phyloP scores from a whole-genome alignment of 2,797 vertebrate species.

The Aselliscus stoliczkanus region DNA sequence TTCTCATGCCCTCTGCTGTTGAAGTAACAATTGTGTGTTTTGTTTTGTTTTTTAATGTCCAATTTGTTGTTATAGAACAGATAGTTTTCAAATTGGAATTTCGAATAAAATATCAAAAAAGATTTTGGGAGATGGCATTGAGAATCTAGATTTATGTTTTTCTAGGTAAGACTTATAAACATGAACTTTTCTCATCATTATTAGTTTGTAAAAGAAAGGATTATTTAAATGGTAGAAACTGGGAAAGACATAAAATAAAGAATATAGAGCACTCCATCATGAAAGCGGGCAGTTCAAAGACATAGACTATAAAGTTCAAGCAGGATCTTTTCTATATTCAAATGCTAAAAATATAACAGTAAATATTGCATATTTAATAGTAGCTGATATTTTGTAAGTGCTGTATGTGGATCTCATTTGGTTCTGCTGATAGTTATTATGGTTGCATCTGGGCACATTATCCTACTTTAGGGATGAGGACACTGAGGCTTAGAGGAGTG shows the following conservation, averaged over 20 bases:
- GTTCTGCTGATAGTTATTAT: background rate
- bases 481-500: conserved; percentile 4
- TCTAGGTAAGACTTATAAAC: background rate
- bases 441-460: accelerated
- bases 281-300: background rate
- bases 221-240: background rate
- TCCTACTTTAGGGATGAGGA: conserved; percentile 22
- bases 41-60: too few species aligned
- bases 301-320: background rate
- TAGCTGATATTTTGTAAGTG: background rate
- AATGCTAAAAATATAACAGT: background rate
- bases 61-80: background rate
- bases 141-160: background rate
- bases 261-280: background rate
- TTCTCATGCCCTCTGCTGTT: conserved; percentile 53
- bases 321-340: background rate
- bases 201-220: background rate
- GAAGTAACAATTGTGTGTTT: background rate
- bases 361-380: background rate
- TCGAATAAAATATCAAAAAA: background rate
- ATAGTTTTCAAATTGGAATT: background rate
- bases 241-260: background rate
- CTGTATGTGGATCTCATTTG: background rate
- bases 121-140: background rate
- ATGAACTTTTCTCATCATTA: background rate